These are phyloP conservation scores for Leptopilina drosophilae DNA, from an alignment of 2,888 invertebrate genomes.

Conservation along the genomic window DNA sequence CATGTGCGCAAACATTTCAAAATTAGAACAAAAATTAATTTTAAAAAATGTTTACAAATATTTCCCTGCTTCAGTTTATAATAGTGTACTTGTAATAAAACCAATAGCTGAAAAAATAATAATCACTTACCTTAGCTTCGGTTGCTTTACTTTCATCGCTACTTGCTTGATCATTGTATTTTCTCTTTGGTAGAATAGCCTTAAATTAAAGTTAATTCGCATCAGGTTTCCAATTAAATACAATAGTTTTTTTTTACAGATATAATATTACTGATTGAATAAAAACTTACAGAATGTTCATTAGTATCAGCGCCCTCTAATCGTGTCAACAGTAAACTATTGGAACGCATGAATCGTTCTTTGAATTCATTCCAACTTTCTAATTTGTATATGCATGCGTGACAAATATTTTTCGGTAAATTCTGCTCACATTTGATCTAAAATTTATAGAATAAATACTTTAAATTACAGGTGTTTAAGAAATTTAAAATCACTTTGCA, in stretches of 20 bases:
- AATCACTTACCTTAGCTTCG: conserved; percentile 43
- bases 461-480: not conserved
- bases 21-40: no score
- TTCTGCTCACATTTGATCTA: conserved; percentile 68
- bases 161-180: conserved; percentile 33
- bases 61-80: no score
- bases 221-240: not conserved
- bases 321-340: conserved; percentile 63
- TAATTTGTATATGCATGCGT: conserved; percentile 73
- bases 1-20: no score
- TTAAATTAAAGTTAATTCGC: conserved; percentile 27
- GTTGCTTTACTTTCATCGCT: conserved; percentile 44
- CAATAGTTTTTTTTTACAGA: not conserved
- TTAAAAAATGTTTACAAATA: no score
- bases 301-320: conserved; percentile 57
- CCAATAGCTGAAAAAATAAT: no score
- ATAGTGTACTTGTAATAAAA: no score
- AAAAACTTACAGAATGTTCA: conserved; percentile 48
- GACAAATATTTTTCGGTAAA: conserved; percentile 70
- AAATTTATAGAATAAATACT: not conserved
- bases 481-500: not conserved
- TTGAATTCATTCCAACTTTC: conserved; percentile 74
- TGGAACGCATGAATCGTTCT: conserved; percentile 67
- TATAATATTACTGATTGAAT: not conserved
- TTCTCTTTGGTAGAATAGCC: conserved; percentile 47